Evolutionary conservation across 2,888 invertebrate species (phyloP).

Genomic region (Bhutanitis thaidina): DNA sequence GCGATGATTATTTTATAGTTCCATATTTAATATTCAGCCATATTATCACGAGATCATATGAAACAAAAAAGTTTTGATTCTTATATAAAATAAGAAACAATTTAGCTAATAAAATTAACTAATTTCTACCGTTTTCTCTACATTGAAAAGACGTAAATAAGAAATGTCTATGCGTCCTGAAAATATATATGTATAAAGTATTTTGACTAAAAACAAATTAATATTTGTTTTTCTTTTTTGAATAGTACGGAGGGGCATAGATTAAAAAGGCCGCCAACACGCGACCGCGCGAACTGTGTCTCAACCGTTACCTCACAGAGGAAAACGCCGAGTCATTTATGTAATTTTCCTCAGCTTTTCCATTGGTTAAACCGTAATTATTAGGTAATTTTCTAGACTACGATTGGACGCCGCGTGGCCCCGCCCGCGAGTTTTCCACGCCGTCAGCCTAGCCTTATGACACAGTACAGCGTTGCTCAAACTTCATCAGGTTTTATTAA

Average conservation of each 20-base stretch:
- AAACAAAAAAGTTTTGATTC: too few relatives aligned
- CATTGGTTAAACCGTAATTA: slow-evolving; percentile 51
- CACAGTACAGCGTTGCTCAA: slow-evolving; percentile 20
- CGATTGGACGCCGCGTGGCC: slow-evolving; percentile 50
- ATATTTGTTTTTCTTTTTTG: too few relatives aligned
- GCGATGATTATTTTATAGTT: too few relatives aligned
- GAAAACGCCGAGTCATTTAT: slow-evolving; percentile 31
- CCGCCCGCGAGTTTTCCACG: slow-evolving; percentile 57
- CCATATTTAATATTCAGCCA: too few relatives aligned
- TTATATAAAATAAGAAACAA: too few relatives aligned
- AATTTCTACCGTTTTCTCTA: too few relatives aligned
- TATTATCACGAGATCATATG: too few relatives aligned
- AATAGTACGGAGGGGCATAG: not conserved
- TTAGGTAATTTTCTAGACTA: slow-evolving; percentile 46
- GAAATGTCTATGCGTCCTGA: too few relatives aligned
- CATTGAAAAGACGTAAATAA: too few relatives aligned
- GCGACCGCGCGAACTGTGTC: slow-evolving; percentile 8
- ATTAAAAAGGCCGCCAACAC: slow-evolving; percentile 13
- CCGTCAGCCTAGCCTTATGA: slow-evolving; percentile 28
- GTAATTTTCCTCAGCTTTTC: slow-evolving; percentile 37
- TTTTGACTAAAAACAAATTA: too few relatives aligned
- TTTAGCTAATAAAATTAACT: too few relatives aligned
- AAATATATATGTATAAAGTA: too few relatives aligned
- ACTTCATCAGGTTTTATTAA: not conserved
- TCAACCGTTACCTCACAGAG: slow-evolving; percentile 21